These are phyloP conservation scores for Lasioglossum leucozonium DNA, from an alignment of 2,888 invertebrate genomes.

Conservation along the genomic window DNA sequence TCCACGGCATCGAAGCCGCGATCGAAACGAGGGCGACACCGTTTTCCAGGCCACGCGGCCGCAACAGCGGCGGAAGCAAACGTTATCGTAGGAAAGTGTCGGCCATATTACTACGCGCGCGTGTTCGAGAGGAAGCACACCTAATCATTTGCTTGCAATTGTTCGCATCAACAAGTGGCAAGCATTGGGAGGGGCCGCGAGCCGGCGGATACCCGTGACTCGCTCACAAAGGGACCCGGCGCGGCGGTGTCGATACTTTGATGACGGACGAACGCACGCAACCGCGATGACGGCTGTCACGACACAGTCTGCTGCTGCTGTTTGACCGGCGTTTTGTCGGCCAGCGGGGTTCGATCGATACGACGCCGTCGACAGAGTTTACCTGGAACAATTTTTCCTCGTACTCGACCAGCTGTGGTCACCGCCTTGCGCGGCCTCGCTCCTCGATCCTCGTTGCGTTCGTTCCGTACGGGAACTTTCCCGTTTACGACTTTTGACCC, in stretches of 20 bases:
- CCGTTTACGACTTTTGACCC: no score
- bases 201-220: conserved; percentile 31
- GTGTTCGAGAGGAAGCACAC: conserved; percentile 49
- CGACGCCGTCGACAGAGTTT: background rate
- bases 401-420: background rate
- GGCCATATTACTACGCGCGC: conserved; percentile 44
- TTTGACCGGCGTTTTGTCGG: conserved; percentile 42
- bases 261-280: conserved; percentile 64
- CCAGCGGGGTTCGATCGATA: conserved; percentile 28
- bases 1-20: background rate
- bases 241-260: conserved; percentile 66
- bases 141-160: conserved; percentile 61
- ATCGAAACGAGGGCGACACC: background rate
- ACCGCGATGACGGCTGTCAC: conserved; percentile 58
- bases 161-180: conserved; percentile 71
- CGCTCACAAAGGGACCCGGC: conserved; percentile 50
- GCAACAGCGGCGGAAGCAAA: background rate
- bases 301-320: conserved; percentile 23
- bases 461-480: background rate
- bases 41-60: background rate
- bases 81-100: conserved; percentile 44
- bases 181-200: conserved; percentile 30
- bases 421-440: background rate
- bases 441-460: conserved; percentile 5
- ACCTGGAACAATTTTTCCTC: conserved; percentile 21